Percentiles rank a stretch among this genome's conserved stretches.
phyloP scores from a whole-genome alignment of 2,113 vertebrate genomes.

The Dasypus novemcinctus region DNA sequence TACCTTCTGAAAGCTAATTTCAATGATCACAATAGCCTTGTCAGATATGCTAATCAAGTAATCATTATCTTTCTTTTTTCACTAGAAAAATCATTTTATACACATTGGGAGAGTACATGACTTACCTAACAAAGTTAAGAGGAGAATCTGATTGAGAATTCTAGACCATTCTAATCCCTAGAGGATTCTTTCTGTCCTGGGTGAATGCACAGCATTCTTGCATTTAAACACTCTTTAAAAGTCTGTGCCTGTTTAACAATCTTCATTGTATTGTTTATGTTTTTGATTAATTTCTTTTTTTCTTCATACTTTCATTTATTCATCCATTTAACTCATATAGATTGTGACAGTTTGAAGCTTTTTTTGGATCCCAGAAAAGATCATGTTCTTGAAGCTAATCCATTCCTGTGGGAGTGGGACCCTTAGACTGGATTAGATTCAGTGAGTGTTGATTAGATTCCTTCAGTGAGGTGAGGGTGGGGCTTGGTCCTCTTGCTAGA shows the following conservation, averaged over 20 bases:
- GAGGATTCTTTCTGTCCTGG: neutral
- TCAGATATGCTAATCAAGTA: neutral
- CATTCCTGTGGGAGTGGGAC: too few species aligned
- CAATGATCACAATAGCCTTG: conserved; percentile 4
- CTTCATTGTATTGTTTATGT: neutral
- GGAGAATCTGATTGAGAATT: neutral
- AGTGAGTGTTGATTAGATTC: too few species aligned
- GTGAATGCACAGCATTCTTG: neutral
- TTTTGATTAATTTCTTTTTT: neutral
- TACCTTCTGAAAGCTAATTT: conserved; percentile 22
- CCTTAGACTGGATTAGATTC: too few species aligned
- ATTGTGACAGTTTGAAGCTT: neutral
- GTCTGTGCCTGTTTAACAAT: neutral
- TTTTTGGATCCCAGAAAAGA: too few species aligned
- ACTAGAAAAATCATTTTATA: neutral
- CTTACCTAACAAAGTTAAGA: neutral
- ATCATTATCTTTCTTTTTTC: neutral
- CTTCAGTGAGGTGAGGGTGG: too few species aligned
- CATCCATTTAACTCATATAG: neutral
- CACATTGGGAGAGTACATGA: neutral
- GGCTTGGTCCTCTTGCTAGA: too few species aligned
- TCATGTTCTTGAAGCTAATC: too few species aligned
- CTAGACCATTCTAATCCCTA: neutral
- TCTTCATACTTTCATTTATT: neutral
- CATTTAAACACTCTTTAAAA: neutral